These are phyloP conservation scores for Acanthosoma haemorrhoidale DNA, from an alignment of 2,888 invertebrate species.

Conservation along the genomic window DNA sequence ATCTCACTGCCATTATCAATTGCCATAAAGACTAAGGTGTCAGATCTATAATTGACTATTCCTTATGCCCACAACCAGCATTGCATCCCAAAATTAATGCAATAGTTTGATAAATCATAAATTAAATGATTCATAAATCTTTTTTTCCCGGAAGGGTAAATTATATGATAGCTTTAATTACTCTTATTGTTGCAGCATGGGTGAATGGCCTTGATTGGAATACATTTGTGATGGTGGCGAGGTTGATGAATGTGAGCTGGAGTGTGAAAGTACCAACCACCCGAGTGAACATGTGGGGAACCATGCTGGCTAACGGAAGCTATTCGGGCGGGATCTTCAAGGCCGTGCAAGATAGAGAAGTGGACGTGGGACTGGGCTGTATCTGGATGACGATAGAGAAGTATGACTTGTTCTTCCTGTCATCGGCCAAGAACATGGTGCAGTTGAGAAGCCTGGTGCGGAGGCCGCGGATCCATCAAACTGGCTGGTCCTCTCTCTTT, in stretches of 20 bases:
- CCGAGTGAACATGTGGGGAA: not conserved
- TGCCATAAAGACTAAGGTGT: too few relatives aligned
- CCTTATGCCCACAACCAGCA: too few relatives aligned
- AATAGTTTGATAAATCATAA: not conserved
- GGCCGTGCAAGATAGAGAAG: not conserved
- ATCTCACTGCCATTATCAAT: too few relatives aligned
- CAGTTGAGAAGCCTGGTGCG: not conserved
- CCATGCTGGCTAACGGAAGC: not conserved
- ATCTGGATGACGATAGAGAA: not conserved
- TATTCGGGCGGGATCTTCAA: not conserved
- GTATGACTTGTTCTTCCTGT: not conserved
- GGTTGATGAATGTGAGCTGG: constrained; percentile 6
- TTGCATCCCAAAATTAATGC: too few relatives aligned
- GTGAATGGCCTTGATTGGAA: not conserved
- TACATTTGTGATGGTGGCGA: not conserved
- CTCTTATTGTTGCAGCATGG: constrained; percentile 3
- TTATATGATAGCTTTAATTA: not conserved
- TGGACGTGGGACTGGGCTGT: not conserved
- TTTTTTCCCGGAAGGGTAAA: not conserved
- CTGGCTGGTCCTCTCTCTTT: not conserved
- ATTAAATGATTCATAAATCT: not conserved
- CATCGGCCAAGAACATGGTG: not conserved
- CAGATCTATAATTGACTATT: too few relatives aligned
- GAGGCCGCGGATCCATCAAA: not conserved
- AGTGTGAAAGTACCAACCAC: not conserved